phyloP scores from a whole-genome alignment of 2,888 invertebrate species.

The Ennomos erosarius region DNA sequence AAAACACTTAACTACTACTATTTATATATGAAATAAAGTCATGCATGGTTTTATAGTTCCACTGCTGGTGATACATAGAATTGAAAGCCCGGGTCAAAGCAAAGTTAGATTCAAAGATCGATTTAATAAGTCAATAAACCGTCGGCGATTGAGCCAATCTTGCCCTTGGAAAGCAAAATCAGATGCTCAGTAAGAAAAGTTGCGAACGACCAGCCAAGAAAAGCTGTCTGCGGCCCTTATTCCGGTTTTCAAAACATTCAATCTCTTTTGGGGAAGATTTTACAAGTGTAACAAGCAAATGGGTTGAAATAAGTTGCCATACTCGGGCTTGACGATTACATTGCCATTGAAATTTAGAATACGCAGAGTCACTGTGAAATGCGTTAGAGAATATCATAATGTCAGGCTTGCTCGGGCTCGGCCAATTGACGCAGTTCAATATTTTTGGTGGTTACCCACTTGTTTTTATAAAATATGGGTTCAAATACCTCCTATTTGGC shows the following conservation, averaged over 20 bases:
- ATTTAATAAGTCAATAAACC: constrained; percentile 82
- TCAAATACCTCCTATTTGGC: constrained; percentile 21
- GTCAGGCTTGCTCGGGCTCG: too few relatives aligned
- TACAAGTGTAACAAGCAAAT: constrained; percentile 41
- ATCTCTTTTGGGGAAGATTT: constrained; percentile 43
- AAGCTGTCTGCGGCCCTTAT: constrained; percentile 55
- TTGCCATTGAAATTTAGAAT: too few relatives aligned
- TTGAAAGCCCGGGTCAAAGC: constrained; percentile 56
- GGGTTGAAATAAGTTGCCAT: constrained; percentile 27
- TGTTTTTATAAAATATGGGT: constrained; percentile 12
- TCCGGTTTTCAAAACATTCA: constrained; percentile 51
- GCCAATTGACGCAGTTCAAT: background rate
- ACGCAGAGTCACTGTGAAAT: too few relatives aligned
- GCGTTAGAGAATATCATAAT: too few relatives aligned
- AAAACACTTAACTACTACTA: too few relatives aligned
- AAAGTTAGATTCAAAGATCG: constrained; percentile 69
- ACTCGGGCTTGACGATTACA: background rate
- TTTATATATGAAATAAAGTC: background rate
- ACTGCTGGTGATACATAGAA: constrained; percentile 48
- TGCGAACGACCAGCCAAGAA: constrained; percentile 57
- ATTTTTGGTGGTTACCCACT: constrained; percentile 4
- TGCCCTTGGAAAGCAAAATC: constrained; percentile 71
- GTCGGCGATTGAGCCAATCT: constrained; percentile 77
- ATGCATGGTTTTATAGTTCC: constrained; percentile 5
- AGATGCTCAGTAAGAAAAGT: constrained; percentile 64